Conservation (phyloP, 2,888 invertebrate species). For the Theretra japonica region DNA sequence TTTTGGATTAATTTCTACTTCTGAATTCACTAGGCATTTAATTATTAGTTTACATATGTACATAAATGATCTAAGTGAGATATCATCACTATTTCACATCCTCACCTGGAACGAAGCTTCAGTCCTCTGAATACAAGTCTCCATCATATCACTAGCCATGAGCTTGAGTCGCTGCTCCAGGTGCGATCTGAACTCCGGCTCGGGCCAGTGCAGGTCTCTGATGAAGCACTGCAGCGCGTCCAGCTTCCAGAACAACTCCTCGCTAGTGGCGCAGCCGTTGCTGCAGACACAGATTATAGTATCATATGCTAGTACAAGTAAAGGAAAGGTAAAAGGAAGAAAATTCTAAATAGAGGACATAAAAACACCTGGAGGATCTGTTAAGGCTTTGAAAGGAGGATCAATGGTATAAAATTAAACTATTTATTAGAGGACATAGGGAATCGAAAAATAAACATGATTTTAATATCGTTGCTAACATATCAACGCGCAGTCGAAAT, state of each 20-base stretch:
- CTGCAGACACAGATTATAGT: conserved; percentile 68
- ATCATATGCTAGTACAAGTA: conserved; percentile 29
- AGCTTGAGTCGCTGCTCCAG: conserved; percentile 97
- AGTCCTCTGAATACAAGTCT: conserved; percentile 97
- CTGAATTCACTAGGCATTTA: too few relatives aligned
- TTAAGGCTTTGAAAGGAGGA: too few relatives aligned
- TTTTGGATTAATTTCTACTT: too few relatives aligned
- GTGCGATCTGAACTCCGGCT: conserved; percentile 98
- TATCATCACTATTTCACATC: not conserved
- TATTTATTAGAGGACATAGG: too few relatives aligned
- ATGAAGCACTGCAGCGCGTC: conserved; percentile 99
- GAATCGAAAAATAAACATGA: too few relatives aligned
- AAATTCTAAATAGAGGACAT: not conserved
- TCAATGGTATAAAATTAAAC: too few relatives aligned
- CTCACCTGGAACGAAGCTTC: conserved; percentile 90
- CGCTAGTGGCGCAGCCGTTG: conserved; percentile 98
- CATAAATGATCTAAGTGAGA: not conserved
- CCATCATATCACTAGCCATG: conserved; percentile 99
- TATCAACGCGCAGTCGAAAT: too few relatives aligned
- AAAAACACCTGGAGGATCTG: too few relatives aligned
- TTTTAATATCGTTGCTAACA: too few relatives aligned
- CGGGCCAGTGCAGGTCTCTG: conserved; percentile 99
- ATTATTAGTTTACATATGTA: too few relatives aligned
- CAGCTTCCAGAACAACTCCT: conserved; percentile 99
- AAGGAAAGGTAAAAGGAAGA: not conserved